Evolutionary conservation across 2,113 vertebrate genomes (phyloP).

Genomic region (Saccopteryx leptura): DNA sequence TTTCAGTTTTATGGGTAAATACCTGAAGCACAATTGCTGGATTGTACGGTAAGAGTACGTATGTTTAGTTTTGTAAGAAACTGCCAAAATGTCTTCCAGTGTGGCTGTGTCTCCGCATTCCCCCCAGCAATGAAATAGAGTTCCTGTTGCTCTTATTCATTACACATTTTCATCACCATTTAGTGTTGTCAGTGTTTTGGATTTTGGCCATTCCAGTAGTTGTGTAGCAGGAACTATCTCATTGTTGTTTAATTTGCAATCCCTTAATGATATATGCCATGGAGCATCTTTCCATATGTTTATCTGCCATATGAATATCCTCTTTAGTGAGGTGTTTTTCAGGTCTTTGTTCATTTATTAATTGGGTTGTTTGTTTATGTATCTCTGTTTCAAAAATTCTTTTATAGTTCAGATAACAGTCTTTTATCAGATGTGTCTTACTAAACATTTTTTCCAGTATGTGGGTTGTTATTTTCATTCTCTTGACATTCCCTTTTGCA

Average conservation of each 20-base stretch:
- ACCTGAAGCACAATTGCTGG: neutral
- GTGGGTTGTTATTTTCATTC: neutral
- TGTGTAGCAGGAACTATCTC: neutral
- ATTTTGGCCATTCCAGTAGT: neutral
- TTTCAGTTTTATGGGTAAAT: neutral
- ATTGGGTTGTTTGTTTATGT: neutral
- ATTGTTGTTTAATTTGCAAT: neutral
- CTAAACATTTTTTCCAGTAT: neutral
- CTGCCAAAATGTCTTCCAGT: neutral
- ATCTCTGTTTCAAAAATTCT: neutral
- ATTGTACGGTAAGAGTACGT: neutral
- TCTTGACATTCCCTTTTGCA: neutral
- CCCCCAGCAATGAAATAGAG: neutral
- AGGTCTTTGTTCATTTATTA: neutral
- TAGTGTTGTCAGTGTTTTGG: neutral
- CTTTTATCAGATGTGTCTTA: neutral
- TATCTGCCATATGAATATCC: neutral
- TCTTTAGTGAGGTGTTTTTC: neutral
- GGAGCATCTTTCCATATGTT: neutral
- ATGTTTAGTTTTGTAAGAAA: slow-evolving; percentile 18
- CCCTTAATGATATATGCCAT: neutral
- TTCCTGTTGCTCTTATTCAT: neutral
- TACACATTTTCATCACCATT: neutral
- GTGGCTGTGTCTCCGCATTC: neutral
- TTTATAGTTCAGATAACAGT: neutral